These are phyloP conservation scores for Holothuria leucospilota DNA, from an alignment of 53 echinoderm and acorn worm species.

Conservation along the genomic window DNA sequence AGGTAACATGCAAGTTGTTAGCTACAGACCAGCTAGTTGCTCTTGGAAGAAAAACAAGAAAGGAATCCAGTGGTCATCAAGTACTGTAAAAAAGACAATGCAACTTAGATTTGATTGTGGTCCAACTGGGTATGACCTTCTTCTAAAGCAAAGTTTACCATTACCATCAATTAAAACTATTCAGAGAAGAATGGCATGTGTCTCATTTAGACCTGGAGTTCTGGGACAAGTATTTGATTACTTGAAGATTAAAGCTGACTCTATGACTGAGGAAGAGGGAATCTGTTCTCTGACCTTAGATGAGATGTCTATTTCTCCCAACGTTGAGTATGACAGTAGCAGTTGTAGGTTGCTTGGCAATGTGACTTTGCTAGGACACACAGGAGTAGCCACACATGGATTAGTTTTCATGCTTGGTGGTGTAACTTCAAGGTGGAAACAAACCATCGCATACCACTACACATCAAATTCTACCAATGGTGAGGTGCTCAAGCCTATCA, in stretches of 20 bases:
- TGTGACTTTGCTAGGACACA: constrained; percentile 70
- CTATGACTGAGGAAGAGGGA: constrained; percentile 59
- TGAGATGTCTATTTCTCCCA: constrained; percentile 74
- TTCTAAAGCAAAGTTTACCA: constrained; percentile 52
- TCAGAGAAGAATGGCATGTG: constrained; percentile 49
- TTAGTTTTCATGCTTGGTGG: constrained; percentile 76
- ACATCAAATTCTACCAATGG: constrained; percentile 78
- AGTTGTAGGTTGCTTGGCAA: constrained; percentile 60
- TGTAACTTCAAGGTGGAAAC: constrained; percentile 73
- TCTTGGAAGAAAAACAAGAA: constrained; percentile 23
- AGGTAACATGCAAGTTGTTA: constrained; percentile 31
- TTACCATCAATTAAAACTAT: constrained; percentile 57
- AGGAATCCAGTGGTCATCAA: constrained; percentile 42
- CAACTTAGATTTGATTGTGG: constrained; percentile 54
- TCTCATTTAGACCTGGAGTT: constrained; percentile 55
- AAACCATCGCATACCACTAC: constrained; percentile 77
- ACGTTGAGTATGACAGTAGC: constrained; percentile 67
- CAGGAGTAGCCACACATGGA: constrained; percentile 70
- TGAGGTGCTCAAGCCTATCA: constrained; percentile 53
- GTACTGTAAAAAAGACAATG: constrained; percentile 38
- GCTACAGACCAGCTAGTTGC: constrained; percentile 8
- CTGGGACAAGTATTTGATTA: constrained; percentile 57
- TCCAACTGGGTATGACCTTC: constrained; percentile 46
- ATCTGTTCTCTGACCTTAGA: constrained; percentile 75
- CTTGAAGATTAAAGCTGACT: constrained; percentile 67